Percentiles rank a stretch among this genome's conserved stretches.
Conservation (phyloP, 37 sponge, comb jelly and placozoan species). For the Halisarca cf. caerulea region DNA sequence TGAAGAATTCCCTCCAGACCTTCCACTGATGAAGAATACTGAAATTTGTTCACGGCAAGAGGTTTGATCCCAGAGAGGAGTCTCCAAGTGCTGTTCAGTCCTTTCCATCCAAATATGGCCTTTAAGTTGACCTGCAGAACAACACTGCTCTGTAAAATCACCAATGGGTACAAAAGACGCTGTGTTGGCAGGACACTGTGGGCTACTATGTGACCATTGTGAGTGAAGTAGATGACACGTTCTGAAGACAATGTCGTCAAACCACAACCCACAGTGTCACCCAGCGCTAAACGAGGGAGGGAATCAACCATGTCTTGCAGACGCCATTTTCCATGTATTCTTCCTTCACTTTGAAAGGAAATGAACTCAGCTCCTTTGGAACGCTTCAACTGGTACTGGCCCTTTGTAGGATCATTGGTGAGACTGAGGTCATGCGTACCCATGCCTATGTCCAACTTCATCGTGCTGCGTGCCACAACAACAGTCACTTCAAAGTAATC, state of each 20-base stretch:
- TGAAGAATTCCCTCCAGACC: constrained; percentile 40
- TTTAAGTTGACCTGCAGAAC: constrained; percentile 34
- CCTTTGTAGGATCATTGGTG: constrained; percentile 27
- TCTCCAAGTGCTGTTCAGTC: not conserved
- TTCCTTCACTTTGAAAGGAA: constrained; percentile 56
- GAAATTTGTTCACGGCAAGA: not conserved
- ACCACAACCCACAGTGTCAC: constrained; percentile 77
- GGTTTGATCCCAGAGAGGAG: not conserved
- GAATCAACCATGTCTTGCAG: constrained; percentile 2
- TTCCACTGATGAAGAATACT: constrained; percentile 15
- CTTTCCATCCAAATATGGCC: constrained; percentile 29
- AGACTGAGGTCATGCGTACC: constrained; percentile 32
- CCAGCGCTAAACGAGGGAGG: not conserved
- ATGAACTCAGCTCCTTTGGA: constrained; percentile 35
- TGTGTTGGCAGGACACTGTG: not conserved
- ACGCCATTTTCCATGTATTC: constrained; percentile 26
- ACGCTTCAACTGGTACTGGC: constrained; percentile 16
- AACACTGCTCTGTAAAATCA: not conserved
- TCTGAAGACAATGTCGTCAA: not conserved
- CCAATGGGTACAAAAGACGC: not conserved
- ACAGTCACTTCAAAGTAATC: constrained; percentile 75
- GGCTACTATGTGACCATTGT: not conserved
- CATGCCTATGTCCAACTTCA: constrained; percentile 64
- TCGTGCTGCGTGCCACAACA: constrained; percentile 27
- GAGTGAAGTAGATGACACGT: not conserved